Conservation (phyloP, 2,113 vertebrate species). For the Zosterops hypoxanthus region DNA sequence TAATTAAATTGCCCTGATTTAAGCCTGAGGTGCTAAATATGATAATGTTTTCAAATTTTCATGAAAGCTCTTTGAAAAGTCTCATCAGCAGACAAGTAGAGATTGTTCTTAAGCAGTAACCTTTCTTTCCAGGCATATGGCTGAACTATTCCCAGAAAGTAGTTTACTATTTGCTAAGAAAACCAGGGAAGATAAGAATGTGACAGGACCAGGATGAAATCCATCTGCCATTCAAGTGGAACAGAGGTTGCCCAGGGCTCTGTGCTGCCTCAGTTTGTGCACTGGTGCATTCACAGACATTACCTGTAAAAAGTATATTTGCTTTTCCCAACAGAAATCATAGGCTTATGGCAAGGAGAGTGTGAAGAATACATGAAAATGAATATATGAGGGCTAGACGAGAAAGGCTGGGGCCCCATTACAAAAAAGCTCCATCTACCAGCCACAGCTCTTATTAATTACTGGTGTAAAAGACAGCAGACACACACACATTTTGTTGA, state of each 20-base stretch:
- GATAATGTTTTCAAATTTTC: background rate
- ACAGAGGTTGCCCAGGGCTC: background rate
- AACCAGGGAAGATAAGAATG: background rate
- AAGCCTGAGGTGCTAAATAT: background rate
- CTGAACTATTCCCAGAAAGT: background rate
- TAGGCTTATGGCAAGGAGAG: background rate
- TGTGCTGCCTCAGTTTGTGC: background rate
- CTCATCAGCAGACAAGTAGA: background rate
- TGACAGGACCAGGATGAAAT: background rate
- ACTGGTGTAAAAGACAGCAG: background rate
- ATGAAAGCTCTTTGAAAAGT: background rate
- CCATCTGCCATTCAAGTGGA: background rate
- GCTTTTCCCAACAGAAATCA: background rate
- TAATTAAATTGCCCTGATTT: background rate
- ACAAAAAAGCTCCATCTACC: background rate
- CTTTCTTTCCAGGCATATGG: background rate
- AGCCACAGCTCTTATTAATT: background rate
- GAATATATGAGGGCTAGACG: background rate
- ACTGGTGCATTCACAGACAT: background rate
- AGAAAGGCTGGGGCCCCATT: background rate
- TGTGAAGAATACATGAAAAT: background rate
- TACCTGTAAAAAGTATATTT: background rate
- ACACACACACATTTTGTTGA: accelerated
- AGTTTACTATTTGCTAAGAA: background rate
- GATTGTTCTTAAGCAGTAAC: background rate